Evolutionary conservation across 1,140 invertebrate species (phyloP).

Genomic region (Bombus confusus): DNA sequence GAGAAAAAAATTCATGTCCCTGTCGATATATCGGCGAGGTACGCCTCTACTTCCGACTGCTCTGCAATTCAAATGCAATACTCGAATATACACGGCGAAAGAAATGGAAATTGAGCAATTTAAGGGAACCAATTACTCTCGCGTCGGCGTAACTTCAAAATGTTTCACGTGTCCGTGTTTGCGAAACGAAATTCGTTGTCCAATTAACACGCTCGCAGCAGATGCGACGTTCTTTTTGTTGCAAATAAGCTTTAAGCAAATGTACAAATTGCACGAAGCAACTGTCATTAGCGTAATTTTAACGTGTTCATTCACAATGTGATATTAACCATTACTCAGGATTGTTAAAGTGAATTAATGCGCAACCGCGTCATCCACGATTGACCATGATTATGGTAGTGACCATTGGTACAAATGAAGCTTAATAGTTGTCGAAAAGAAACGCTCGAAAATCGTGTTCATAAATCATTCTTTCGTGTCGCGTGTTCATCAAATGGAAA

Average conservation of each 20-base stretch:
- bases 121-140: not conserved
- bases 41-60: not conserved
- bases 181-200: not conserved
- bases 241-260: not conserved
- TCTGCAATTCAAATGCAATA: constrained; percentile 10
- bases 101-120: constrained; percentile 11
- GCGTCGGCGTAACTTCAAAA: not conserved
- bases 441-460: too few species aligned
- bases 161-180: not conserved
- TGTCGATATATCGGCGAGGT: not conserved
- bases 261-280: not conserved
- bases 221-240: not conserved
- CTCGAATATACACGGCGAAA: not conserved
- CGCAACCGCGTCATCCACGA: not conserved
- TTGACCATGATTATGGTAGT: not conserved
- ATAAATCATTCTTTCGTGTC: too few species aligned
- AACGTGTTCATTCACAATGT: not conserved
- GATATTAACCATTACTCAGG: not conserved
- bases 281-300: not conserved
- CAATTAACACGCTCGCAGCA: not conserved
- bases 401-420: not conserved
- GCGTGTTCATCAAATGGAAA: not conserved
- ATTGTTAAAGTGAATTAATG: not conserved
- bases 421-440: not conserved
- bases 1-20: not conserved